Conservation (phyloP, 2,113 vertebrate genomes). For the Mustela nigripes region DNA sequence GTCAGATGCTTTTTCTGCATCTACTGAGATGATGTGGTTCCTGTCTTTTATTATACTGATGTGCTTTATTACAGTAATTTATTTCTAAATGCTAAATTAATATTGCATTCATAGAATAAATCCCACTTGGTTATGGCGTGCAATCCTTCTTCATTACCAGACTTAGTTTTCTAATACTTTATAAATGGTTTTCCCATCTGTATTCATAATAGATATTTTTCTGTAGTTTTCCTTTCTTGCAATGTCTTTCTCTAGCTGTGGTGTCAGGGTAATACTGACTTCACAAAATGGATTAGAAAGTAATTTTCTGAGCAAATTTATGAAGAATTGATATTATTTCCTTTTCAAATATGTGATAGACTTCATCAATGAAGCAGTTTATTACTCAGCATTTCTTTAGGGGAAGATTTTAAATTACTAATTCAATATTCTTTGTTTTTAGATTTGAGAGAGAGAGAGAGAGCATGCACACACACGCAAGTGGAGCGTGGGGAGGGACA, state of each 20-base stretch:
- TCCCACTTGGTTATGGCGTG: neutral
- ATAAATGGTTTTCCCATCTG: neutral
- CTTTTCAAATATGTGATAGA: slow-evolving; percentile 1
- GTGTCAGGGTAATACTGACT: neutral
- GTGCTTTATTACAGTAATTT: neutral
- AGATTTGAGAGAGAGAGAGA: neutral
- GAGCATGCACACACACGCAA: no score
- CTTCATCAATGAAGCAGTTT: neutral
- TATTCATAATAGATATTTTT: neutral
- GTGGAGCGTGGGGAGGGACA: no score
- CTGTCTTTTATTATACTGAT: neutral
- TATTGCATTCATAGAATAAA: neutral
- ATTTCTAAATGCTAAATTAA: slow-evolving; percentile 20
- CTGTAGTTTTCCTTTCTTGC: neutral
- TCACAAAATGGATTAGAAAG: neutral
- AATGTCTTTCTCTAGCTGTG: neutral
- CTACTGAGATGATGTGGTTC: neutral
- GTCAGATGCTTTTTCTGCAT: neutral
- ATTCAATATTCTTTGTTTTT: neutral
- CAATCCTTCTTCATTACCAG: neutral
- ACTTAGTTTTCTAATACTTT: neutral
- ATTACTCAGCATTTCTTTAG: neutral
- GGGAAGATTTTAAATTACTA: neutral
- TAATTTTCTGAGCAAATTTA: neutral
- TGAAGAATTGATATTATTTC: neutral